Conservation (phyloP, 1,140 invertebrate species). For the Drosophila tristis region DNA sequence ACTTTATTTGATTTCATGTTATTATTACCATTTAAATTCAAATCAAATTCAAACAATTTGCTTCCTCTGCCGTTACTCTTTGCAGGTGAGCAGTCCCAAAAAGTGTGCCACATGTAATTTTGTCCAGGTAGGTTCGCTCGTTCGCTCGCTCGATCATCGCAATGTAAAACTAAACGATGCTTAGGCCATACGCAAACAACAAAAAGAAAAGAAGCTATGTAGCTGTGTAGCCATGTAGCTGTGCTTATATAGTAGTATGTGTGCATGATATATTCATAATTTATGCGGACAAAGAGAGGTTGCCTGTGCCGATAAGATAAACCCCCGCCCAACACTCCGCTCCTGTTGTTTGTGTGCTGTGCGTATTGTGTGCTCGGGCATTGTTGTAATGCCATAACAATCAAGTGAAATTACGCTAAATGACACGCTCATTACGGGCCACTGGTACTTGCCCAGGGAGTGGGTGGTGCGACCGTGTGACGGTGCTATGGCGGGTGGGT, state of each 20-base stretch:
- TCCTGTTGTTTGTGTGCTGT: conserved; percentile 25
- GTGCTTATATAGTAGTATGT: background rate
- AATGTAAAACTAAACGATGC: no score
- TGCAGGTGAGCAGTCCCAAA: no score
- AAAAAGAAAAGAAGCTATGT: background rate
- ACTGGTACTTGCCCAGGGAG: conserved; percentile 33
- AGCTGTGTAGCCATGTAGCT: background rate
- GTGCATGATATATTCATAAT: conserved; percentile 7
- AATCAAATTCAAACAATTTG: no score
- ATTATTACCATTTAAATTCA: no score
- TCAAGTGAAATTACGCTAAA: conserved; percentile 79
- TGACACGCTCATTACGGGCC: conserved; percentile 77
- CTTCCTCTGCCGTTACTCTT: no score
- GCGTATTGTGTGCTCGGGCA: conserved; percentile 33
- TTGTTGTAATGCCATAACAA: conserved; percentile 79
- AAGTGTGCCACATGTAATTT: no score
- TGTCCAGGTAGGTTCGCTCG: no score
- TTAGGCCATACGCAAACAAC: no score
- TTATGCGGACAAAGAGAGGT: conserved; percentile 27
- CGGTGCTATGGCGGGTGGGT: background rate
- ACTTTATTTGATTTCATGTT: no score
- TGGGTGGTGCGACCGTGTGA: no score
- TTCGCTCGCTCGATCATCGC: no score
- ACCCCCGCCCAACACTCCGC: conserved; percentile 38
- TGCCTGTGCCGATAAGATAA: conserved; percentile 71